A percentile compares a stretch with the other conserved stretches of the same genome.
Evolutionary conservation across 2,797 vertebrate species (phyloP).

Genomic region (Lutjanus argentimaculatus): DNA sequence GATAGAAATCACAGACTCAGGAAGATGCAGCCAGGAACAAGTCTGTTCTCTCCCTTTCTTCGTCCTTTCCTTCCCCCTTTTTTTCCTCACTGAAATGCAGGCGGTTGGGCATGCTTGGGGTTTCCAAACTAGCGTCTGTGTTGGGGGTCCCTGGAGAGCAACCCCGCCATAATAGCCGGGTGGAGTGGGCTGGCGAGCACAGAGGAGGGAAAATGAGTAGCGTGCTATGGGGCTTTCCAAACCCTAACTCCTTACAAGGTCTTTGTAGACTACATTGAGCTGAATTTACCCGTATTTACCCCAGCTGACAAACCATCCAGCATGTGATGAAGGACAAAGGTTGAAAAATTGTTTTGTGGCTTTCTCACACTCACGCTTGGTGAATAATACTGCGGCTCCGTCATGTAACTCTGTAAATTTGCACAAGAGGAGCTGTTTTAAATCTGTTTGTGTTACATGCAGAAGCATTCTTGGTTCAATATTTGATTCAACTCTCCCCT

Average conservation of each 20-base stretch:
- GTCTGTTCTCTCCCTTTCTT: constrained; percentile 64
- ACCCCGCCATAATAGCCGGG: constrained; percentile 79
- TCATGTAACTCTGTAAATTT: constrained; percentile 44
- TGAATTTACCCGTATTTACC: constrained; percentile 66
- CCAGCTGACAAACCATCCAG: constrained; percentile 57
- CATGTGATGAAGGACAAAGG: constrained; percentile 52
- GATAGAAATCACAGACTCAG: constrained; percentile 76
- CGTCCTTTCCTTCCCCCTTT: constrained; percentile 62
- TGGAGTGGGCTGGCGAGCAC: constrained; percentile 71
- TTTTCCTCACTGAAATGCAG: constrained; percentile 50
- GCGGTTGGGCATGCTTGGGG: constrained; percentile 61
- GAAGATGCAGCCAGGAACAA: constrained; percentile 70
- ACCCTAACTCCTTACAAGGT: constrained; percentile 69
- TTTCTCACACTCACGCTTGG: constrained; percentile 53
- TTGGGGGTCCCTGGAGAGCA: constrained; percentile 79
- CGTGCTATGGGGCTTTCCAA: constrained; percentile 80
- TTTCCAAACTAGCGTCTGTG: constrained; percentile 77
- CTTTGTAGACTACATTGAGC: constrained; percentile 62
- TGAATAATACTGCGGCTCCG: constrained; percentile 29
- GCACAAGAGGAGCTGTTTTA: constrained; percentile 35
- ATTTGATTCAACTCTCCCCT: constrained; percentile 46
- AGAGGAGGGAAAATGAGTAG: constrained; percentile 70
- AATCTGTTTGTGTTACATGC: constrained; percentile 46
- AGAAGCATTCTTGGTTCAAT: constrained; percentile 41
- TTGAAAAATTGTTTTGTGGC: constrained; percentile 59